Evolutionary conservation across 2,113 vertebrate species (phyloP).

Genomic region (Gobius niger): DNA sequence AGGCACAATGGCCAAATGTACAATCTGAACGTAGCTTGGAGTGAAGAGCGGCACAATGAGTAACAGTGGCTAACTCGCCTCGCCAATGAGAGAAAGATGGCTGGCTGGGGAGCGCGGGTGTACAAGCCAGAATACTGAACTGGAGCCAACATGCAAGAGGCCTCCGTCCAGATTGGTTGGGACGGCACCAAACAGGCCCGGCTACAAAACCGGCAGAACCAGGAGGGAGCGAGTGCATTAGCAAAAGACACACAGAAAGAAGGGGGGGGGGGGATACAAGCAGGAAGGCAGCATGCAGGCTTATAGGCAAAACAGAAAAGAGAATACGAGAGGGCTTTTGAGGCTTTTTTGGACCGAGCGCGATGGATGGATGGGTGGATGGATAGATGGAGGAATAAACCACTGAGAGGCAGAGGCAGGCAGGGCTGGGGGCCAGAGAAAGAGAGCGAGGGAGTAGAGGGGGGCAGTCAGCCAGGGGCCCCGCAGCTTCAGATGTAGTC

Average conservation of each 20-base stretch:
- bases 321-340: constrained; percentile 42
- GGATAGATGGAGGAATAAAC: constrained; percentile 53
- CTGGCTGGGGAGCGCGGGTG: constrained; percentile 58
- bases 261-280: background rate
- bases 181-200: constrained; percentile 59
- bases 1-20: constrained; percentile 57
- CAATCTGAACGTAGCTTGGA: constrained; percentile 54
- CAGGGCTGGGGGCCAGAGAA: constrained; percentile 67
- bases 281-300: constrained; percentile 20
- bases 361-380: constrained; percentile 33
- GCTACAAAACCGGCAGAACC: constrained; percentile 53
- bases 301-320: constrained; percentile 43
- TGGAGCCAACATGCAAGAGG: constrained; percentile 67
- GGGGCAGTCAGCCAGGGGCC: constrained; percentile 62
- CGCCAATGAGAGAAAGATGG: constrained; percentile 66
- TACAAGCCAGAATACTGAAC: constrained; percentile 67
- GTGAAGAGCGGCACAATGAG: constrained; percentile 60
- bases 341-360: constrained; percentile 60
- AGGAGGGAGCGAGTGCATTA: constrained; percentile 35
- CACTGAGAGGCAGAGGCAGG: constrained; percentile 64
- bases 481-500: constrained; percentile 72
- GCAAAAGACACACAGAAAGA: background rate
- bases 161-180: constrained; percentile 69
- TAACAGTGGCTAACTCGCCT: constrained; percentile 64
- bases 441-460: constrained; percentile 36